phyloP scores from a whole-genome alignment of 2,888 invertebrate genomes.

The Spilosoma lubricipeda region DNA sequence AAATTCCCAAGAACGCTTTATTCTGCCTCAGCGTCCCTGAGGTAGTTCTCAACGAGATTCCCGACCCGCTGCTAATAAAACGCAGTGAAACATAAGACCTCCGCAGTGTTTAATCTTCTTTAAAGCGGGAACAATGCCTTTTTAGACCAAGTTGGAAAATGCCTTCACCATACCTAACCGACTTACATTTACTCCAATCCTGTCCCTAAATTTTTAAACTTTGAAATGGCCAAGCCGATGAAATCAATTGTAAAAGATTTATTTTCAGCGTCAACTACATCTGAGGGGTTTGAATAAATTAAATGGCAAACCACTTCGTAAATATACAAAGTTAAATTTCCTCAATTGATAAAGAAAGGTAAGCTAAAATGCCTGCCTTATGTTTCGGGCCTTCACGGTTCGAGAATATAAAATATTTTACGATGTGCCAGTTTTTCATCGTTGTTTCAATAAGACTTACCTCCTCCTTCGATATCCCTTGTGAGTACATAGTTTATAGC shows the following conservation, averaged over 20 bases:
- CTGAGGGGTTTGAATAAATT: neutral
- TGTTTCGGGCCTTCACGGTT: slow-evolving; percentile 11
- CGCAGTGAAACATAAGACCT: slow-evolving; percentile 49
- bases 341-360: slow-evolving; percentile 12
- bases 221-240: slow-evolving; percentile 24
- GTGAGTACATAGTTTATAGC: slow-evolving; percentile 39
- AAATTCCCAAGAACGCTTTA: slow-evolving; percentile 33
- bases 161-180: slow-evolving; percentile 38
- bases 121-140: slow-evolving; percentile 50
- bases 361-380: neutral
- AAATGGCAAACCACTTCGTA: neutral
- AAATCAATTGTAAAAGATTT: slow-evolving; percentile 23
- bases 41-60: slow-evolving; percentile 21
- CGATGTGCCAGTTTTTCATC: slow-evolving; percentile 30
- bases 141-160: slow-evolving; percentile 43
- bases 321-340: neutral
- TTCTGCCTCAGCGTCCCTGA: slow-evolving; percentile 25
- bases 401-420: slow-evolving; percentile 28
- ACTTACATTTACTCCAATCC: slow-evolving; percentile 39
- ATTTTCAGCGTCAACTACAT: slow-evolving; percentile 6
- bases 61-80: slow-evolving; percentile 52
- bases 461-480: slow-evolving; percentile 34
- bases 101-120: slow-evolving; percentile 58
- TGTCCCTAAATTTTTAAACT: slow-evolving; percentile 36
- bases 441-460: slow-evolving; percentile 50